Evolutionary conservation across 2,113 vertebrate species (phyloP).

Genomic region (Orycteropus afer): DNA sequence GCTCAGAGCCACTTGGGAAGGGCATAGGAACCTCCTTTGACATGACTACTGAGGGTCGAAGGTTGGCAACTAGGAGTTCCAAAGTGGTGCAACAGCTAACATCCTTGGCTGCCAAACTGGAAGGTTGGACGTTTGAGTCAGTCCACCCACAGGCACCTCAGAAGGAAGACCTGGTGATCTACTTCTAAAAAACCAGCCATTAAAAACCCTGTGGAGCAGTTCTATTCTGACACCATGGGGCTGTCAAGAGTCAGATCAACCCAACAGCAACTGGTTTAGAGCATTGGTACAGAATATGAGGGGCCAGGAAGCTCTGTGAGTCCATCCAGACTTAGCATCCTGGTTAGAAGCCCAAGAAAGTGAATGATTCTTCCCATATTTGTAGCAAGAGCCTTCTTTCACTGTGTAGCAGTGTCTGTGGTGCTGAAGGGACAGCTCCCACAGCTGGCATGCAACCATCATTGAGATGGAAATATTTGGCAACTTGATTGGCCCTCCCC

Average conservation of each 20-base stretch:
- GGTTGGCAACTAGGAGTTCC: background rate
- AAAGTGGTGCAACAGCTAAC: background rate
- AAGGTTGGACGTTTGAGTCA: background rate
- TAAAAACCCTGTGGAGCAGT: background rate
- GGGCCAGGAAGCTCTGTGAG: background rate
- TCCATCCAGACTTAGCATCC: background rate
- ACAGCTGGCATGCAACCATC: background rate
- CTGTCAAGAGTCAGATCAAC: background rate
- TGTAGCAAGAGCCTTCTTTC: background rate
- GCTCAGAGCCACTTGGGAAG: background rate
- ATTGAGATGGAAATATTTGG: background rate
- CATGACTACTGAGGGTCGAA: background rate
- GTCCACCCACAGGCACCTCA: background rate
- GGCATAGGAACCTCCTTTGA: background rate
- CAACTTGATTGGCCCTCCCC: background rate
- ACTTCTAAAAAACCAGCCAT: background rate
- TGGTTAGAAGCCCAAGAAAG: background rate
- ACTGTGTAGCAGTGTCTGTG: background rate
- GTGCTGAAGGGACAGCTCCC: conserved; percentile 79
- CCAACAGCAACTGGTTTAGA: background rate
- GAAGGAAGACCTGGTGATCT: background rate
- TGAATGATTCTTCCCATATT: background rate
- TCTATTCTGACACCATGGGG: background rate
- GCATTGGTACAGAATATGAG: background rate
- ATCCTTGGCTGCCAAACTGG: background rate